Evolutionary conservation across 2,113 vertebrate species (phyloP), one percentile per base, ranked within the genome.

Genomic region (Miniopterus natalensis): DNA sequence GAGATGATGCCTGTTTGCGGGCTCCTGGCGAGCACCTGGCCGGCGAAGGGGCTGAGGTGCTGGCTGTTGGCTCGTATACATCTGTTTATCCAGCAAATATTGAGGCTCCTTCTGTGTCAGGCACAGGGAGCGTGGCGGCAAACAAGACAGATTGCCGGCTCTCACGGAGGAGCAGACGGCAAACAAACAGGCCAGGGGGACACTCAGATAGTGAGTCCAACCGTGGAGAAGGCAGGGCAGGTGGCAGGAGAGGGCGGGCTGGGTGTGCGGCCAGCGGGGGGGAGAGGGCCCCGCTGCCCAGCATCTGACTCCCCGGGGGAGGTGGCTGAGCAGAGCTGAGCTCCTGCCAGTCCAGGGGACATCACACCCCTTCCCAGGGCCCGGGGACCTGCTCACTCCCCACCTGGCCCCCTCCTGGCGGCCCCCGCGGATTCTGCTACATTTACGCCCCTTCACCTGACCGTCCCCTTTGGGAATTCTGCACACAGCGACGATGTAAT

Each of bases 191-290:
- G 42, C 15, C 11, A 11, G 9, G 2, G 94, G 65, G 49, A n/a
- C 40, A 12, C 11, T 59, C 75, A 40, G 27, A 12, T 2, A 45
- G 13, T 40, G 13, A 6, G 63, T 14, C 57, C 63, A 20, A 12
- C 29, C 18, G 1, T 3, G 36, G 23, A 79, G 31, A n/a, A 4
- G 23, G 47, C 20, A 18, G 1, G 0, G 3, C 51, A 14, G 53
- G 42, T 5, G 21, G 21, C 20, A 27, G 53, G 27, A 15, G 15
- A 27, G 17, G 8, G 57, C 47, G 14, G 9, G 6, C 17, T 7
- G 9, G 25, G 29, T 12, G 13, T 42, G 3, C 0, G 2, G 40
- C 12, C 10, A 1, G 6, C 0, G 17, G 3, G 6, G 6, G 1
- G n/a, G 42, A n/a, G 8, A 71, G 18, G 36, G 4, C 0, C 1